Base-by-base conservation (phyloP, 2,888 invertebrate species). In the Drosophila mulleri region DNA sequence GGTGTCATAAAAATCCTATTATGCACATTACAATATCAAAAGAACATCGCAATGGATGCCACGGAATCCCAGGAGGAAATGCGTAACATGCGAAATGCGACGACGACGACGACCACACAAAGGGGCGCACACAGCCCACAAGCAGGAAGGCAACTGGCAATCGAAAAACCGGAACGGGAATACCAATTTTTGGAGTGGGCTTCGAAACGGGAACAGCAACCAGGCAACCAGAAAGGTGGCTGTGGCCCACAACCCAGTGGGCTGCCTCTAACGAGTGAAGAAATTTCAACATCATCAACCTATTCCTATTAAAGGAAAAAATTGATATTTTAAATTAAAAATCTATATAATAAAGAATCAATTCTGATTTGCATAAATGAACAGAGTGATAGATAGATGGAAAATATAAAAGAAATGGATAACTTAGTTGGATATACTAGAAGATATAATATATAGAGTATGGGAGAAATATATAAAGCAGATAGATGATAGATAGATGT, bases 1-100 rank as follows among this genome's bases (percentile, higher is more conserved):
- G 84, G 84, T 87, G 89, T 89, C 89, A 87, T 84, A 84, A 87
- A 91, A 91, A 91, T 91, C 91, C 88, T 86, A 91, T 91, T 91
- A 91, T 83, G 84, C 83, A 82, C 91, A 91, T 91, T 91, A 91
- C 89, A 91, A 91, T 91, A 91, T 91, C 91, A 91, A 91, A 91
- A 62, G 87, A 82, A 82, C 74, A 72, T 62, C 61, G 59, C 67
- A 50, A 60, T 72, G 63, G 58, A 66, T 68, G 71, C 67, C 67
- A 63, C 64, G 48, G 74, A 70, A 62, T 79, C 89, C 84, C 89
- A 75, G 48, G 75, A 75, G 87, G 73, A 68, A 83, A 66, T 70
- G 65, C 79, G 76, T 68, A 84, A 68, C 72, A 88, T 79, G 72
- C 81, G 75, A 77, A 73, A 67, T 68, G 78, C 53, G 72, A 71